These are phyloP conservation scores for Pipistrellus pygmaeus DNA, from an alignment of 2,797 vertebrate species.

Conservation along the genomic window DNA sequence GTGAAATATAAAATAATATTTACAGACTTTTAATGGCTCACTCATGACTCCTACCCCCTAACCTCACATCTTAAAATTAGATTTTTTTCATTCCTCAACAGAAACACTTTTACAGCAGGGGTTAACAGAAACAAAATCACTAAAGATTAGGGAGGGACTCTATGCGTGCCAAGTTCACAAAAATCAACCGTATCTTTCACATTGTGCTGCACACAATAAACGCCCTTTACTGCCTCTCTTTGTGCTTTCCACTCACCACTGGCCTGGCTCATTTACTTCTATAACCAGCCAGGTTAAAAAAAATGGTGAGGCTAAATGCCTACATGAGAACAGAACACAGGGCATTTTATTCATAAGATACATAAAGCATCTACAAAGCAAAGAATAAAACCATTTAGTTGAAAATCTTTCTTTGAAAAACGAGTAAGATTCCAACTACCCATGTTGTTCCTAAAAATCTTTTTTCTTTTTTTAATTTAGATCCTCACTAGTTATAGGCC, in stretches of 20 bases:
- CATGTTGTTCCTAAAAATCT: not conserved
- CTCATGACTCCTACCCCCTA: not conserved
- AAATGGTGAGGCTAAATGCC: not conserved
- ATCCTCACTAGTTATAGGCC: slow-evolving; percentile 7
- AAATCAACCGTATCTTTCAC: slow-evolving; percentile 58
- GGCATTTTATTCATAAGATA: slow-evolving; percentile 41
- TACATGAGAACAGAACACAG: slow-evolving; percentile 27
- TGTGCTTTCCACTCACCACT: slow-evolving; percentile 33
- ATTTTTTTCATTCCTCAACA: slow-evolving; percentile 48
- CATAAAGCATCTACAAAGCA: not conserved
- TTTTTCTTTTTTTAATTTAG: slow-evolving; percentile 25
- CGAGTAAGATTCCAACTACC: slow-evolving; percentile 52
- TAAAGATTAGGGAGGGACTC: slow-evolving; percentile 18
- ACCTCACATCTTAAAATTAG: not conserved
- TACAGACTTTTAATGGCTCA: slow-evolving; percentile 33
- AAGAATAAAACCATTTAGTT: slow-evolving; percentile 17
- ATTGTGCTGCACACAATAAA: slow-evolving; percentile 61
- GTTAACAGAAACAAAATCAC: slow-evolving; percentile 63
- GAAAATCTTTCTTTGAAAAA: slow-evolving; percentile 50
- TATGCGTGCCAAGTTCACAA: slow-evolving; percentile 49
- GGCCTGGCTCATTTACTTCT: slow-evolving; percentile 48
- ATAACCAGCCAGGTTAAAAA: slow-evolving; percentile 39
- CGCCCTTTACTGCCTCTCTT: slow-evolving; percentile 36
- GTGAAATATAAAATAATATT: slow-evolving; percentile 45
- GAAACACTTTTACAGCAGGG: slow-evolving; percentile 59